A percentile compares a stretch with the other conserved stretches of the same genome.
Conservation (phyloP, 2,113 vertebrate genomes). For the Gymnogyps californianus region DNA sequence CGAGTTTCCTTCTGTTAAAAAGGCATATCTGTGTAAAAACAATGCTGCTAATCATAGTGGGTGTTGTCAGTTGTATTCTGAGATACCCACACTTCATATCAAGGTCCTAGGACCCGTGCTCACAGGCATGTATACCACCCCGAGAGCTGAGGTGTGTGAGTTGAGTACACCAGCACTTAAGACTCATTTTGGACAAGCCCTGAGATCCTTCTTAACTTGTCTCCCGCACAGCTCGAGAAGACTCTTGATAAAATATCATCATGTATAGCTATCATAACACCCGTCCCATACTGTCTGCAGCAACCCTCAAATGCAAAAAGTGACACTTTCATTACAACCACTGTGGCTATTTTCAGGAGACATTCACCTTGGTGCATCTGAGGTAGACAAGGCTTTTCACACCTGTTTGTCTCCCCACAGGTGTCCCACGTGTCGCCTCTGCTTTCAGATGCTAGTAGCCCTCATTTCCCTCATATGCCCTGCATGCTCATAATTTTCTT, state of each 20-base stretch:
- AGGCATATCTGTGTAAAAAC: neutral
- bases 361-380: neutral
- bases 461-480: neutral
- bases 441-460: neutral
- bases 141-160: neutral
- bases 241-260: neutral
- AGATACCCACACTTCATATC: neutral
- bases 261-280: neutral
- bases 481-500: neutral
- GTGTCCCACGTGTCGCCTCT: neutral
- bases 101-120: neutral
- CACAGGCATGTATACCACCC: too few relatives aligned
- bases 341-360: neutral
- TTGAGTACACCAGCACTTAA: neutral
- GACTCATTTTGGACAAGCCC: neutral
- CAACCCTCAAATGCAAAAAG: neutral
- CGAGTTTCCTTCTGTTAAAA: neutral
- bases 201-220: neutral
- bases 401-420: neutral
- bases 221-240: neutral
- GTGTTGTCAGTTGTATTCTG: neutral
- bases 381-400: neutral
- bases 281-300: accelerated
- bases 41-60: neutral
- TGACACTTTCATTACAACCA: neutral